Percentiles rank a stretch among this genome's conserved stretches.
These are phyloP conservation scores for Etheostoma cragini DNA, from an alignment of 2,113 vertebrate genomes.

Conservation along the genomic window DNA sequence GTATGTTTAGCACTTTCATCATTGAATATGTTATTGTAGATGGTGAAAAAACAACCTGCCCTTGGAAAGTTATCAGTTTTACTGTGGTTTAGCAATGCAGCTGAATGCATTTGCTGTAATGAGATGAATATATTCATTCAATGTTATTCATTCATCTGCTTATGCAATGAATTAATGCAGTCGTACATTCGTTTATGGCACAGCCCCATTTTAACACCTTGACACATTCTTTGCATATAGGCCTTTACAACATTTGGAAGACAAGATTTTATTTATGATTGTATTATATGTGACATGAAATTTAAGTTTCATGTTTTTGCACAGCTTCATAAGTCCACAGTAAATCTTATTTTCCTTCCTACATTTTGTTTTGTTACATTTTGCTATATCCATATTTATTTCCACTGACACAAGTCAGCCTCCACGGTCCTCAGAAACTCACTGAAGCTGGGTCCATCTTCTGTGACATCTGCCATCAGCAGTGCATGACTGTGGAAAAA, in stretches of 20 bases:
- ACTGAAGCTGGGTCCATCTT: slow-evolving; percentile 71
- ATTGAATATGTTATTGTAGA: slow-evolving; percentile 5
- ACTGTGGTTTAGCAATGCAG: not conserved
- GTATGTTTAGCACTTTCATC: not conserved
- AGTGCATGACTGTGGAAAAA: slow-evolving; percentile 77
- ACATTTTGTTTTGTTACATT: slow-evolving; percentile 24
- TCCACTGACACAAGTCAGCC: slow-evolving; percentile 39
- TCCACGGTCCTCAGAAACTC: slow-evolving; percentile 64
- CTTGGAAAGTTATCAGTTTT: slow-evolving; percentile 30
- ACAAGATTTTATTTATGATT: not conserved
- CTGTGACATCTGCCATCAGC: slow-evolving; percentile 77
- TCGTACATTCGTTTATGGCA: slow-evolving; percentile 13
- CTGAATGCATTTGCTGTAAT: slow-evolving; percentile 26
- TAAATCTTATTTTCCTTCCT: slow-evolving; percentile 3
- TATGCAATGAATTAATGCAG: slow-evolving; percentile 25
- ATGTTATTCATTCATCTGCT: slow-evolving; percentile 49
- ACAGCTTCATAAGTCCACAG: not conserved
- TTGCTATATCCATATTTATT: slow-evolving; percentile 59
- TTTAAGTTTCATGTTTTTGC: not conserved
- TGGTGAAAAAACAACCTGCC: slow-evolving; percentile 8
- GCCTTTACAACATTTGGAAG: not conserved
- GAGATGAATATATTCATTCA: slow-evolving; percentile 40
- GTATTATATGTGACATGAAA: not conserved
- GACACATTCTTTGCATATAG: slow-evolving; percentile 10
- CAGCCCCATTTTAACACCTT: not conserved